Percentiles rank a stretch among this genome's conserved stretches.
phyloP scores from a whole-genome alignment of 2,797 vertebrate genomes.

The Loris lydekkerianus region DNA sequence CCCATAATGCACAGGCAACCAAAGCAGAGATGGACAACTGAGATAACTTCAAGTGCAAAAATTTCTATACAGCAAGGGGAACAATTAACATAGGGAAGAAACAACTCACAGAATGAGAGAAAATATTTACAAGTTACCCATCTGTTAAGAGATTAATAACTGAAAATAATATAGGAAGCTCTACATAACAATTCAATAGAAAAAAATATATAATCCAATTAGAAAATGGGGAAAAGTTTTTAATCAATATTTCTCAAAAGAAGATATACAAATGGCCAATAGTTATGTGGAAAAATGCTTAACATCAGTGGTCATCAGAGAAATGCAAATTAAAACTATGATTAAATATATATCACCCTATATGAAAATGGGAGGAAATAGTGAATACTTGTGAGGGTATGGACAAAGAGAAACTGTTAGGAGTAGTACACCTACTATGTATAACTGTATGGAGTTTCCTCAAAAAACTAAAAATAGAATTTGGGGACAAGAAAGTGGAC shows the following conservation, averaged over 20 bases:
- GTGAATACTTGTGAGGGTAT: neutral
- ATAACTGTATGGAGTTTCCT: too few relatives aligned
- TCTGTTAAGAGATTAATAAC: neutral
- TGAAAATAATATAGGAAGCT: neutral
- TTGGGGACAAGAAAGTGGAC: too few relatives aligned
- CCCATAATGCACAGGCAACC: neutral
- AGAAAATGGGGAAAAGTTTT: neutral
- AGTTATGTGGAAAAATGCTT: neutral
- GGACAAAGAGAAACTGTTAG: neutral
- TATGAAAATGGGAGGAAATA: neutral
- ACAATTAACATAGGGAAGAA: neutral
- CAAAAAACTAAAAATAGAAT: too few relatives aligned
- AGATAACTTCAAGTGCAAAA: neutral
- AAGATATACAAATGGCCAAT: neutral
- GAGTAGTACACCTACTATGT: too few relatives aligned
- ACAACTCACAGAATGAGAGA: neutral
- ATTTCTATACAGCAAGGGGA: neutral
- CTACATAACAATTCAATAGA: neutral
- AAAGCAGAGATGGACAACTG: neutral
- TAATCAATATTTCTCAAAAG: neutral
- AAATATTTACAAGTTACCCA: constrained; percentile 1
- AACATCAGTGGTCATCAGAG: neutral
- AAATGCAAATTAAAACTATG: neutral
- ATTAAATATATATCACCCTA: neutral
- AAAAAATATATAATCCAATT: neutral